Evolutionary conservation across 2,113 vertebrate species (phyloP), one percentile per base, ranked within the genome.

Genomic region (Halcyon malimbica): DNA sequence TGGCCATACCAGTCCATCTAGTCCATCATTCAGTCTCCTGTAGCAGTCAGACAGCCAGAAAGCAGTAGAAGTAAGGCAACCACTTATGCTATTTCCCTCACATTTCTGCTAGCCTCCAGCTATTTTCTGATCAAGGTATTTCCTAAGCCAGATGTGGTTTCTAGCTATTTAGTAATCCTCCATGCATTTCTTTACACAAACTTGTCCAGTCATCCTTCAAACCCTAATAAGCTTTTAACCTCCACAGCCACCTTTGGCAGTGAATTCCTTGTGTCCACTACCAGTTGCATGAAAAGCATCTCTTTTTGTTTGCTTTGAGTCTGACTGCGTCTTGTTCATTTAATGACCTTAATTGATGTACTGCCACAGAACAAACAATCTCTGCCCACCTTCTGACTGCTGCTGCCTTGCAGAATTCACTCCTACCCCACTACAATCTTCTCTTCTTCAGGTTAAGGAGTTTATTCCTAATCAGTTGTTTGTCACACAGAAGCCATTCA

Each of bases 101-200:
- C 59, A 67, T 59, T 95, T 86, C 82, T 90, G 54, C 67, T 95
- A 97, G 77, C 94, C 89, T 95, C 87, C 74, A 94, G 95, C 93
- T 96, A 79, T 84, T 84, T 95, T 94, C 91, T 94, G 74, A 96
- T 96, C 77, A 89, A 97, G 81, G 81, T 84, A 89, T 84, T 96
- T 95, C 93, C 87, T 71, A 91, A 94, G 87, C 73, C 79, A 96
- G 74, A 91, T 84, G 81, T 82, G 81, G 94, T 91, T 96, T 95
- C 84, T 83, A 89, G 33, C 53, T 94, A 82, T 81, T 62, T 68
- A 84, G 48, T 79, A 93, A 87, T 91, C 74, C 81, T 91, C 57
- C 3, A 0, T 78, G 48, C 14, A 25, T 87, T 91, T 91, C 93
- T 94, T 91, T 83, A 97, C 53, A 82, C 83, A 96, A 96, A 94